Evolutionary conservation across 2,113 vertebrate genomes (phyloP).

Genomic region (Sylvilagus bachmani): DNA sequence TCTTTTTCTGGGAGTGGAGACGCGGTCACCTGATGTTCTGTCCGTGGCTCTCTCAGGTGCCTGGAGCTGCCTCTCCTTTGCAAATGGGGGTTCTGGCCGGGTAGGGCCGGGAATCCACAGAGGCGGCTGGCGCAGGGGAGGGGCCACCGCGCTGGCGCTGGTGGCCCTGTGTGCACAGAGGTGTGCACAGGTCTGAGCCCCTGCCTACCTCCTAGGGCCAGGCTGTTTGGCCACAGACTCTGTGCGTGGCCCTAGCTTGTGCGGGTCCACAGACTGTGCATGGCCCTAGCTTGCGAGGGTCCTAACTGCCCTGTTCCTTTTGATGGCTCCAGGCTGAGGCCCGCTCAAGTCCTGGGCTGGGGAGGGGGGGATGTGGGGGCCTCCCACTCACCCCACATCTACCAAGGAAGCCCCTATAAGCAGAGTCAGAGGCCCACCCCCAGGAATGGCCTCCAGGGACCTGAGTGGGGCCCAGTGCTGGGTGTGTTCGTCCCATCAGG

Average conservation of each 20-base stretch:
- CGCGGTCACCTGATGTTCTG: background rate
- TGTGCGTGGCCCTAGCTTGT: fast-evolving
- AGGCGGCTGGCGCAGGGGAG: fast-evolving
- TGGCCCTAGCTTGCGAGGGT: background rate
- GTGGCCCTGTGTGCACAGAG: too few species aligned
- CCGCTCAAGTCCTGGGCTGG: too few species aligned
- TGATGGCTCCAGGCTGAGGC: too few species aligned
- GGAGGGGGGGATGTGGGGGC: fast-evolving
- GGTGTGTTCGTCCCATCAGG: fast-evolving
- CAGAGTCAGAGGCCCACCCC: background rate
- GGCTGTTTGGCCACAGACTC: background rate
- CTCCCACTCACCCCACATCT: fast-evolving
- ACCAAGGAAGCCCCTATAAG: too few species aligned
- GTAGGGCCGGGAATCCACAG: background rate
- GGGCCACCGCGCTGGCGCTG: fast-evolving
- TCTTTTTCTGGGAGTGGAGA: background rate
- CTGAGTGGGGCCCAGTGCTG: too few species aligned
- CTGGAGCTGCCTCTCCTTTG: background rate
- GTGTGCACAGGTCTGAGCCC: fast-evolving
- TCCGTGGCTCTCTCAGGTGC: fast-evolving
- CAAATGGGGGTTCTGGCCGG: background rate
- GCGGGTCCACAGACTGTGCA: background rate
- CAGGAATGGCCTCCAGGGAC: background rate
- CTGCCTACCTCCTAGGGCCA: background rate
- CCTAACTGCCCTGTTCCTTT: background rate